A percentile compares a stretch with the other conserved stretches of the same genome.
phyloP scores from a whole-genome alignment of 2,797 vertebrate species.

The Ispidina picta region DNA sequence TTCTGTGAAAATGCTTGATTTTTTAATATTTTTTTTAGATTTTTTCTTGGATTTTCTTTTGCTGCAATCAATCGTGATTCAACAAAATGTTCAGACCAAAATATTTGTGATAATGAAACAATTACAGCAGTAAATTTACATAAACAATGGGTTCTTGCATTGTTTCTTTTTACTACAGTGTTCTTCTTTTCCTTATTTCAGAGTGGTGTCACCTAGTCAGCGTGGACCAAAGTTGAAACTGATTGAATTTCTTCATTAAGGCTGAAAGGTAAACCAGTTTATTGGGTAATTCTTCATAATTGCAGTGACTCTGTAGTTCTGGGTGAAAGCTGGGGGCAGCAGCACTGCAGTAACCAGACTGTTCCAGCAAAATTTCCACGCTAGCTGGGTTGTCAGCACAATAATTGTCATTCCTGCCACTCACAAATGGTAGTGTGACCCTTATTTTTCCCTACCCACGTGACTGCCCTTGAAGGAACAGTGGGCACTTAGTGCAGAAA shows the following conservation, averaged over 20 bases:
- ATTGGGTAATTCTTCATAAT: not conserved
- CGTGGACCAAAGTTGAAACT: not conserved
- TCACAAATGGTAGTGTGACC: too few species aligned
- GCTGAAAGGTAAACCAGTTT: not conserved
- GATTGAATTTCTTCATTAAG: conserved; percentile 14
- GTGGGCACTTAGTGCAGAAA: not conserved
- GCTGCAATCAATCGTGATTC: conserved; percentile 2
- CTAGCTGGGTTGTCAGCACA: not conserved
- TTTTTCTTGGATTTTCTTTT: conserved; percentile 36
- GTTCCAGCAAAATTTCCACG: not conserved
- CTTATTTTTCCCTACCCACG: not conserved
- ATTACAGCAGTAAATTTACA: conserved; percentile 45
- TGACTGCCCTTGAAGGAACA: not conserved
- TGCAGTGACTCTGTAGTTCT: not conserved
- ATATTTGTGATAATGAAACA: conserved; percentile 64
- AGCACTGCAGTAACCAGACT: not conserved
- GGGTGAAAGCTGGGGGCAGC: not conserved
- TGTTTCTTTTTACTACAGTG: conserved; percentile 25
- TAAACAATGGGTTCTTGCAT: conserved; percentile 33
- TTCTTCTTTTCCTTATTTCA: not conserved
- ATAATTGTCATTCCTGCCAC: not conserved
- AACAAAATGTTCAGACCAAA: not conserved
- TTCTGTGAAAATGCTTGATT: conserved; percentile 32
- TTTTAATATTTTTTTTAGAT: not conserved
- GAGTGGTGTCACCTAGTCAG: not conserved